These are phyloP conservation scores for Xestia rhomboidea DNA, from an alignment of 2,888 invertebrate species.

Conservation along the genomic window DNA sequence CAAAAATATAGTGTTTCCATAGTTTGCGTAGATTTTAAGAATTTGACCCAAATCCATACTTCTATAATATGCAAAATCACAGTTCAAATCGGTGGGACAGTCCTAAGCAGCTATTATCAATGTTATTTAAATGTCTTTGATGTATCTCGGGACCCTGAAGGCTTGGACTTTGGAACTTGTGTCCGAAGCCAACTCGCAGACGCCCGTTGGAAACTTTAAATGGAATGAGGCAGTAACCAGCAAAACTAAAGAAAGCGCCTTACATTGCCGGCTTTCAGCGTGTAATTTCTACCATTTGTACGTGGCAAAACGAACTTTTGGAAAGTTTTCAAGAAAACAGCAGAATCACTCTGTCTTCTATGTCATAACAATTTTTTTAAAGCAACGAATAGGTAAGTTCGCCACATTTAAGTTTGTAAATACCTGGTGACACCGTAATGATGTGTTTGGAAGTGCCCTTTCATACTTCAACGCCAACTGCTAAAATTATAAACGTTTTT, in stretches of 20 bases:
- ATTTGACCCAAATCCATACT: slow-evolving; percentile 73
- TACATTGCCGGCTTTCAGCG: not conserved
- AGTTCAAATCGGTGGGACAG: not conserved
- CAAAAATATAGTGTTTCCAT: slow-evolving; percentile 32
- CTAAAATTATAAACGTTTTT: not conserved
- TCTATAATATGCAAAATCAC: not conserved
- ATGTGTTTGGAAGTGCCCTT: not conserved
- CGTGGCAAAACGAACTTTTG: not conserved
- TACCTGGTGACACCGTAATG: not conserved
- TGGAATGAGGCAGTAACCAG: not conserved
- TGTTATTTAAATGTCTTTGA: not conserved
- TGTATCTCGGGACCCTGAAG: not conserved
- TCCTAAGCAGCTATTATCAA: not conserved
- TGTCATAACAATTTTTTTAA: not conserved
- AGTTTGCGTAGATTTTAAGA: slow-evolving; percentile 52
- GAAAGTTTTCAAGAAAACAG: not conserved
- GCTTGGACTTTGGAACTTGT: not conserved
- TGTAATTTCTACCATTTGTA: not conserved
- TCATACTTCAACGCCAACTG: not conserved
- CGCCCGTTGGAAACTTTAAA: not conserved
- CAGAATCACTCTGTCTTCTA: not conserved
- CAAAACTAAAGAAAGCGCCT: not conserved
- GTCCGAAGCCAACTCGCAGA: not conserved
- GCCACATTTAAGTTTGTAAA: not conserved
- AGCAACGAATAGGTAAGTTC: not conserved